Evolutionary conservation across 2,113 vertebrate species (phyloP), one percentile per base, ranked within the genome.

Genomic region (Sardina pilchardus): DNA sequence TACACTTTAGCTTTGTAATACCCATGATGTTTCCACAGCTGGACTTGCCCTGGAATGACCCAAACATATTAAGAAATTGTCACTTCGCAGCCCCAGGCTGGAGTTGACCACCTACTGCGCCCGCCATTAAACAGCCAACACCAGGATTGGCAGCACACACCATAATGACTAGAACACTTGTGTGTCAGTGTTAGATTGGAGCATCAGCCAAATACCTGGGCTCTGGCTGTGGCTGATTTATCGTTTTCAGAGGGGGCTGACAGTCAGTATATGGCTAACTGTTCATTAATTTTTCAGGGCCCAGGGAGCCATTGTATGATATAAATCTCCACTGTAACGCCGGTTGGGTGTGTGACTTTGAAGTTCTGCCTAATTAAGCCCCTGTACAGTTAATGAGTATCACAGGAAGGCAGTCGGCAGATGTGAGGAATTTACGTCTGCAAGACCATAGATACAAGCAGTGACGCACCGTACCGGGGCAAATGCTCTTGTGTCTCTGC

Each of bases 301-400:
- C 90, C 85, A 48, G 85, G 90, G 90, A 89, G 87, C 87, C 86
- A 86, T 87, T 84, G 90, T 88, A 81, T 30, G 84, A 91, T 92
- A 94, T 93, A 91, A 94, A 93, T 93, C 92, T 90, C 89, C 78
- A 81, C 86, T 86, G 88, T 89, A 90, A 84, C 83, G 56, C 44
- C 81, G 78, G 84, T 84, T 75, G 86, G 81, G n/a, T 87, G 87
- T 80, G 87, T 50, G 85, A 91, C 92, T 93, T 93, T 92, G 91
- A 93, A 92, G 92, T 93, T 92, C 89, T 88, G 89, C 90, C 92
- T 93, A 92, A 94, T 94, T 93, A 94, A 90, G 94, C 89, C 82
- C 82, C 89, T 85, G 88, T 90, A 85, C 84, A 78, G 92, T 90
- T 94, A 94, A 94, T 88, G 87, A 92, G 90, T 82, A 59, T 83